Evolutionary conservation across 2,113 vertebrate species (phyloP).

Genomic region (Plestiodon gilberti): DNA sequence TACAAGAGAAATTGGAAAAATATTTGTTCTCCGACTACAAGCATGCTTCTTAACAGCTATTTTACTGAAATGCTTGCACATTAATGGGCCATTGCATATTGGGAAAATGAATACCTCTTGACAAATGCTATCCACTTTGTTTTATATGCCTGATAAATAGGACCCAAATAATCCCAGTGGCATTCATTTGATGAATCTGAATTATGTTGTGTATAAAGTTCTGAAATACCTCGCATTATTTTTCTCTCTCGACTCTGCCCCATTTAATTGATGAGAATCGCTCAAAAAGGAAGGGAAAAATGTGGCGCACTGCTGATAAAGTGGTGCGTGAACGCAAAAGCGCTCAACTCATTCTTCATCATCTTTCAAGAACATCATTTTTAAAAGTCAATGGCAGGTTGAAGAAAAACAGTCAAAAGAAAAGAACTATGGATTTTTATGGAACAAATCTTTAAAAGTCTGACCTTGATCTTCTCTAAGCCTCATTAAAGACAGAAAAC

Average conservation of each 20-base stretch:
- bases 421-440: constrained; percentile 17
- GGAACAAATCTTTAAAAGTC: constrained; percentile 26
- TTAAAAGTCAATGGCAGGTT: background rate
- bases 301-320: background rate
- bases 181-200: constrained; percentile 34
- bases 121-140: constrained; percentile 14
- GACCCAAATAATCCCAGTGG: constrained; percentile 13
- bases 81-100: constrained; percentile 23
- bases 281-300: background rate
- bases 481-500: constrained; percentile 2
- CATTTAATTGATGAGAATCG: background rate
- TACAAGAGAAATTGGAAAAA: constrained; percentile 25
- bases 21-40: background rate
- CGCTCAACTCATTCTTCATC: background rate
- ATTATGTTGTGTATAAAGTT: constrained; percentile 9
- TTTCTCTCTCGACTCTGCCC: background rate
- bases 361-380: constrained; percentile 20
- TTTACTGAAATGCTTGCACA: constrained; percentile 36
- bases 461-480: constrained; percentile 2
- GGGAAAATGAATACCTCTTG: constrained; percentile 35
- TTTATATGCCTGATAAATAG: background rate
- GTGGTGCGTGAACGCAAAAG: constrained; percentile 4
- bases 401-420: constrained; percentile 8
- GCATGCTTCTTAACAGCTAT: background rate
- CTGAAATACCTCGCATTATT: background rate